Evolutionary conservation across 2,888 invertebrate species (phyloP).

Genomic region (Masnerella sp.): DNA sequence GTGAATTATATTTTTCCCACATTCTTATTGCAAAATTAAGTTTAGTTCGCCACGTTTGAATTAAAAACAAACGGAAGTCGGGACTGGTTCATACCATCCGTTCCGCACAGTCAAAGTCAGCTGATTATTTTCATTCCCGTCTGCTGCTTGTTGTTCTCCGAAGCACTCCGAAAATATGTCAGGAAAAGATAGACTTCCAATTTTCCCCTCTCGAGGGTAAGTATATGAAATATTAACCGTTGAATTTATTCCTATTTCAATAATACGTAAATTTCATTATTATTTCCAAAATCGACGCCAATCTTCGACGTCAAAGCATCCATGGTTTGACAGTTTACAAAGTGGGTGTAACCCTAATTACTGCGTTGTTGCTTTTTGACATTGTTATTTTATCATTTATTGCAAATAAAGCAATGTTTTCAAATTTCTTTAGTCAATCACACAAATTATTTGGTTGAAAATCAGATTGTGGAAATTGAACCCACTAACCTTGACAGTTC

Average conservation of each 20-base stretch:
- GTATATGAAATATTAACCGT: conserved; percentile 72
- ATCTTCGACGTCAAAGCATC: too few species aligned
- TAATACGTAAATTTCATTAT: too few species aligned
- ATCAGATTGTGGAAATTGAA: too few species aligned
- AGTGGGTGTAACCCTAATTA: conserved; percentile 74
- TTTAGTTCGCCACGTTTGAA: background rate
- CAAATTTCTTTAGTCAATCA: too few species aligned
- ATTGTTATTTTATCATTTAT: too few species aligned
- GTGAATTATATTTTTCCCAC: too few species aligned
- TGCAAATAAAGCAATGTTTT: too few species aligned
- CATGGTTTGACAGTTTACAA: conserved; percentile 51
- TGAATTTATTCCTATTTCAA: too few species aligned
- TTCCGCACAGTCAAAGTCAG: conserved; percentile 73
- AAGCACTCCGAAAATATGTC: conserved; percentile 83
- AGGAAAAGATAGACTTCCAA: conserved; percentile 90
- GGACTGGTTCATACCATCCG: conserved; percentile 24
- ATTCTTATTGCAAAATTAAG: too few species aligned
- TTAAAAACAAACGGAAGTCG: background rate
- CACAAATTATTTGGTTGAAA: background rate
- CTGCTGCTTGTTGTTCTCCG: conserved; percentile 64
- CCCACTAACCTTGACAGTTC: background rate
- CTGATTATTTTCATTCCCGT: conserved; percentile 75
- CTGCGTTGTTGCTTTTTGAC: conserved; percentile 11
- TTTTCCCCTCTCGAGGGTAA: conserved; percentile 97
- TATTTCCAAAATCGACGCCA: too few species aligned